Evolutionary conservation across 2,888 invertebrate genomes (phyloP), one percentile per base, ranked within the genome.

Genomic region (Aphodius sticticus): DNA sequence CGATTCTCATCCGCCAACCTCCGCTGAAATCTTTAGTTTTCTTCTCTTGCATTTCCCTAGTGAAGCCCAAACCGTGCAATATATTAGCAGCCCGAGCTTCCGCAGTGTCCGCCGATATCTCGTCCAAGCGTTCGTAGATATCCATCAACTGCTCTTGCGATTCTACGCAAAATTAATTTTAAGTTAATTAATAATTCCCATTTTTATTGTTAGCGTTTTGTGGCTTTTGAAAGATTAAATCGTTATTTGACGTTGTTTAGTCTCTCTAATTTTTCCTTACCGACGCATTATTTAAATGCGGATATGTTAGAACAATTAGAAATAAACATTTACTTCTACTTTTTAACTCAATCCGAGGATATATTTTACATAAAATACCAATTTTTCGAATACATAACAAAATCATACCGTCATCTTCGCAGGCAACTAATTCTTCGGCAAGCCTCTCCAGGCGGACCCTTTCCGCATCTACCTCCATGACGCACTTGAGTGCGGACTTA

Each of bases 1-100:
- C 99, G 83, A 99, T 99, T 84, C 99, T 93, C 99, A 99, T 99
- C 81, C 99, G 93, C 99, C 99, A 99, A 86, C 99, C 94, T 92
- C 96, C 96, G 69, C 96, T 96, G 89, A 96, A 96, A 87, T 96
- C 96, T 90, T 94, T 96, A 78, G 96, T 96, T 85, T 96, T 93
- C 90, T 96, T 92, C 88, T 88, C 93, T 83, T 99, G 99, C 96
- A 96, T 96, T 77, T 93, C 92, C 84, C 93, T 92, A 79, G 93
- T 95, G 89, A 99, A 99, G 15, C 99, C 99, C 16, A 99, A 93
- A 92, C 99, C 99, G 88, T 97, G 95, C 9, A 99, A 92, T 84
- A 99, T 97, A 86, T 96, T 94, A 0, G 97, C 98, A 6, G 99
- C 99, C 83, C 97, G 93, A 0, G 96, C 95, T 89, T 97, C 97